These are phyloP conservation scores for Oryzias dopingdopingensis DNA, from an alignment of 2,797 vertebrate genomes.

Conservation along the genomic window DNA sequence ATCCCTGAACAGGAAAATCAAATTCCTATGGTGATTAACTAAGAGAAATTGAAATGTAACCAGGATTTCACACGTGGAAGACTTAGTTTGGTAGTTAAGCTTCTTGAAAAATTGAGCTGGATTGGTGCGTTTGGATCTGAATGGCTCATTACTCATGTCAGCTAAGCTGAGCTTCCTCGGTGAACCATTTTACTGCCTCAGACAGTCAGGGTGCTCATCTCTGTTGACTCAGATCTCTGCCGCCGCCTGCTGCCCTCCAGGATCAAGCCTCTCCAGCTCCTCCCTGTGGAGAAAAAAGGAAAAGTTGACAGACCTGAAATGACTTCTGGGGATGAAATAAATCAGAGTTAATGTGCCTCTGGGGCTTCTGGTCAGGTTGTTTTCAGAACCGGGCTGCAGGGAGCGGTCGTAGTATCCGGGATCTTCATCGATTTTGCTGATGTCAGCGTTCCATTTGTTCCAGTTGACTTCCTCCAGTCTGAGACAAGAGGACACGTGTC, in stretches of 20 bases:
- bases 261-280: conserved; percentile 61
- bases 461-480: conserved; percentile 97
- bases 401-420: conserved; percentile 71
- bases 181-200: conserved; percentile 25
- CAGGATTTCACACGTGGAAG: conserved; percentile 3
- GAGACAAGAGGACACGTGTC: conserved; percentile 58
- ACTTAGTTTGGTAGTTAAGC: neutral
- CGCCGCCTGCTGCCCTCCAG: conserved; percentile 16
- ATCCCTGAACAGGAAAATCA: too few species aligned
- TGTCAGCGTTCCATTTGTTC: conserved; percentile 93
- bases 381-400: neutral
- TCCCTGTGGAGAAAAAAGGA: conserved; percentile 64
- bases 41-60: conserved; percentile 3
- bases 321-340: neutral
- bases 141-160: conserved; percentile 16
- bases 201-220: conserved; percentile 45
- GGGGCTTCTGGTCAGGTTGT: neutral
- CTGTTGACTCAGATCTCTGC: conserved; percentile 37
- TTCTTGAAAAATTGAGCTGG: conserved; percentile 19
- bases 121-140: conserved; percentile 19
- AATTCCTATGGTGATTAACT: too few species aligned
- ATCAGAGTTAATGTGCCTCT: conserved; percentile 31
- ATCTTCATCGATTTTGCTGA: conserved; percentile 92
- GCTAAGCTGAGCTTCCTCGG: conserved; percentile 17
- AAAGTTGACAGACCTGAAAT: conserved; percentile 1